These are phyloP conservation scores for Sialia sialis DNA, from an alignment of 2,113 vertebrate species.

Conservation along the genomic window DNA sequence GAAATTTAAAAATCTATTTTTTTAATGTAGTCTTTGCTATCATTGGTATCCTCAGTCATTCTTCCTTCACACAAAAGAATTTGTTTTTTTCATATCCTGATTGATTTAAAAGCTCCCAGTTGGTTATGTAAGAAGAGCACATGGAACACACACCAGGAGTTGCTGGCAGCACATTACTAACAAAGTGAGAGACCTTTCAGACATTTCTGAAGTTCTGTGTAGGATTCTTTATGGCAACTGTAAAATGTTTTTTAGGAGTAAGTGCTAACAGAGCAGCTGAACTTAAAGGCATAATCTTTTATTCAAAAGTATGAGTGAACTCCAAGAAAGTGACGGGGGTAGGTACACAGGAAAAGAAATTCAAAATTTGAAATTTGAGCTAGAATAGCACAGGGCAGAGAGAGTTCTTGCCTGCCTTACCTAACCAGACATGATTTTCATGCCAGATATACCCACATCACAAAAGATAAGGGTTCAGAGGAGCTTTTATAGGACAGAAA, in stretches of 20 bases:
- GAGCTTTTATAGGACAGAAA: neutral
- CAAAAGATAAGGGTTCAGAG: neutral
- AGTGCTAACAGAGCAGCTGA: neutral
- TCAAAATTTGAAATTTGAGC: neutral
- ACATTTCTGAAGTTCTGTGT: neutral
- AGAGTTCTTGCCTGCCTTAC: neutral
- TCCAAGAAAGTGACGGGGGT: neutral
- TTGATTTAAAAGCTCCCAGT: neutral
- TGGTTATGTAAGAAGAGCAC: neutral
- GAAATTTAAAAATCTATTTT: neutral
- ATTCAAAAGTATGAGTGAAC: neutral
- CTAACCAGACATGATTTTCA: neutral
- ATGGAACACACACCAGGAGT: neutral
- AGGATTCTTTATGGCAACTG: neutral
- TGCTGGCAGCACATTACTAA: neutral
- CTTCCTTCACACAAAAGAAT: neutral
- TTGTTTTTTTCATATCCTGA: neutral
- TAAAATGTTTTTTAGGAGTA: neutral
- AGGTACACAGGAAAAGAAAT: neutral
- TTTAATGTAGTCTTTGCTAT: neutral
- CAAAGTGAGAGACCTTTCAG: neutral
- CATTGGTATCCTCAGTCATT: neutral
- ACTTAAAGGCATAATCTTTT: neutral
- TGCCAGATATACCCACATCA: neutral
- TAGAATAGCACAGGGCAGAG: neutral